Percentiles rank a stretch among this genome's conserved stretches.
phyloP scores from a whole-genome alignment of 2,888 invertebrate species.

The Trachelus iudaicus region DNA sequence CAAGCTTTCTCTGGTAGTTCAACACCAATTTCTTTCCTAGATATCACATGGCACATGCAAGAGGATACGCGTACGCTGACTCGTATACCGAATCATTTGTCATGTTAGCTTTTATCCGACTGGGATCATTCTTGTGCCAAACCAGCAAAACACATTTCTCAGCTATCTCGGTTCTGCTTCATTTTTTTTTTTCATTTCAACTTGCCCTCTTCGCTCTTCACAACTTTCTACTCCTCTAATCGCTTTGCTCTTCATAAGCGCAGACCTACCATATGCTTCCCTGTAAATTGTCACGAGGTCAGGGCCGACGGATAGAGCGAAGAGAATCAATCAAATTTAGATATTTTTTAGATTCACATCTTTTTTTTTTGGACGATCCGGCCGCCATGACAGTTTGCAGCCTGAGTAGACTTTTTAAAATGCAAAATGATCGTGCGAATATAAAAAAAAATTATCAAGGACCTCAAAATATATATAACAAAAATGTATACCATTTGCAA shows the following conservation, averaged over 20 bases:
- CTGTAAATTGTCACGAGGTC: background rate
- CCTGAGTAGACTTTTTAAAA: background rate
- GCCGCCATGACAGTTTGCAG: background rate
- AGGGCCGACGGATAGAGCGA: background rate
- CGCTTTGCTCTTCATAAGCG: background rate
- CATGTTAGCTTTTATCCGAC: background rate
- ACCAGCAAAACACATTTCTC: background rate
- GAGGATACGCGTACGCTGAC: background rate
- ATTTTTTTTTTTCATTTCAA: background rate
- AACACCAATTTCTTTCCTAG: background rate
- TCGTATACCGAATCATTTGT: background rate
- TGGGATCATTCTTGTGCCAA: background rate
- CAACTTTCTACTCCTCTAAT: background rate
- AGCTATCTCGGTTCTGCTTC: background rate
- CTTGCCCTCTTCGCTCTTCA: background rate
- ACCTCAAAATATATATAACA: too few relatives aligned
- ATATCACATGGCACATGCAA: background rate
- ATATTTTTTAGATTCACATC: too few relatives aligned
- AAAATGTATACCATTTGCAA: background rate
- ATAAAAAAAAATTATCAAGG: too few relatives aligned
- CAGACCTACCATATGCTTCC: background rate
- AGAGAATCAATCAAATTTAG: background rate
- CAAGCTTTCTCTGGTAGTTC: background rate
- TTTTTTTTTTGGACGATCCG: background rate
- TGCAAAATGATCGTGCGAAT: background rate